Percentiles rank a stretch among this genome's conserved stretches.
Evolutionary conservation across 2,113 vertebrate species (phyloP).

Genomic region (Ceyx melanurus): DNA sequence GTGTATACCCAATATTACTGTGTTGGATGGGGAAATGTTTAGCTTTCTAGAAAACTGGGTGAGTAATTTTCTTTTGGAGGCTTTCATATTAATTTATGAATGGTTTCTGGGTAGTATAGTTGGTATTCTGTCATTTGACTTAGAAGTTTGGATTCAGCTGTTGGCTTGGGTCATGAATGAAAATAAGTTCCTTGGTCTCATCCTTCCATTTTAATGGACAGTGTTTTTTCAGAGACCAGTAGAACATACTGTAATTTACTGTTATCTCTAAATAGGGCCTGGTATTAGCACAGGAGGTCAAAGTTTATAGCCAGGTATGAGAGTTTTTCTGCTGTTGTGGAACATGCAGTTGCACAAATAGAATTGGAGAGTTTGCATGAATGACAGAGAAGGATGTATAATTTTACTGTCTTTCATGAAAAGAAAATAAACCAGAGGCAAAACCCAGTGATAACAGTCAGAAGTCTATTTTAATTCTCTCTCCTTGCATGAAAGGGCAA

Average conservation of each 20-base stretch:
- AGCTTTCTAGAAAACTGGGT: background rate
- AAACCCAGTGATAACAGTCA: background rate
- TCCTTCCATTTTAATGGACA: background rate
- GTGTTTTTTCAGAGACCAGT: background rate
- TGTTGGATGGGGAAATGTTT: background rate
- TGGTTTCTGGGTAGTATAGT: background rate
- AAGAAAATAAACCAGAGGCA: background rate
- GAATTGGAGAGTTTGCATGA: background rate
- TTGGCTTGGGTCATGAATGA: background rate
- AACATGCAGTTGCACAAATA: background rate
- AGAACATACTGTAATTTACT: background rate
- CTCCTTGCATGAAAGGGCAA: background rate
- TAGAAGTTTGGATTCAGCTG: background rate
- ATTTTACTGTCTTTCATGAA: background rate
- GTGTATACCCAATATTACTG: background rate
- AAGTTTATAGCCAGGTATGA: background rate
- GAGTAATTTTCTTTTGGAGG: background rate
- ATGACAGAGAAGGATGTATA: background rate
- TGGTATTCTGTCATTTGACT: background rate
- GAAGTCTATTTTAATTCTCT: background rate
- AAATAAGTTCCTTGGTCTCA: background rate
- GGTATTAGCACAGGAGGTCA: background rate
- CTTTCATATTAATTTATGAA: background rate
- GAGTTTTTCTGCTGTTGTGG: background rate
- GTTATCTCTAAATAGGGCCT: background rate